phyloP scores from a whole-genome alignment of 2,888 invertebrate genomes.

The Microplitis manilae region DNA sequence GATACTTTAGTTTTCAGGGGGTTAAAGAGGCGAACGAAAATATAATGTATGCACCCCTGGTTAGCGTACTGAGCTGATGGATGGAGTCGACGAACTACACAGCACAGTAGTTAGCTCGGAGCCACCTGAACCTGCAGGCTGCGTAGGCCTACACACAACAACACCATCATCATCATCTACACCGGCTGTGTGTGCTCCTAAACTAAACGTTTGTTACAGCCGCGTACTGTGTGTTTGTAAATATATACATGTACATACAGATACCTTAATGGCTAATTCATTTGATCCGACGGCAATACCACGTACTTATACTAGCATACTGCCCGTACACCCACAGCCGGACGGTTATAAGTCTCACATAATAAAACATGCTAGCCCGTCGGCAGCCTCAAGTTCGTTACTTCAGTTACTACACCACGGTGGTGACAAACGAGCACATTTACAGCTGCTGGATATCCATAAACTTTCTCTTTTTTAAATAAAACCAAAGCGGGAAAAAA shows the following conservation, averaged over 20 bases:
- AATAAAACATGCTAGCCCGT: not conserved
- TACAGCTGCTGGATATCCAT: not conserved
- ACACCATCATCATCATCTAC: slow-evolving; percentile 56
- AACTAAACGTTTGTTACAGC: slow-evolving; percentile 59
- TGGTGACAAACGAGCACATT: slow-evolving; percentile 8
- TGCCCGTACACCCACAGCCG: slow-evolving; percentile 28
- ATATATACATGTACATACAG: slow-evolving; percentile 25
- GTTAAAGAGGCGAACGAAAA: slow-evolving; percentile 59
- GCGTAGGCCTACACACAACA: slow-evolving; percentile 35
- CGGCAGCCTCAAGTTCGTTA: slow-evolving; percentile 42
- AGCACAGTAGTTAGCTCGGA: slow-evolving; percentile 51
- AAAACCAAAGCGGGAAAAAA: no score
- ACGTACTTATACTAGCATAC: not conserved
- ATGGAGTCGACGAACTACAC: slow-evolving; percentile 45
- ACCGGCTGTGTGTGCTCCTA: slow-evolving; percentile 61
- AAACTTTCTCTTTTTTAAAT: no score
- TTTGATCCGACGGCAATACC: slow-evolving; percentile 55
- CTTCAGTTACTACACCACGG: not conserved
- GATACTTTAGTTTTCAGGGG: slow-evolving; percentile 55
- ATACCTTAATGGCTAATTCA: slow-evolving; percentile 60
- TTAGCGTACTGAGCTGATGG: slow-evolving; percentile 58
- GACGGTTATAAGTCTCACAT: slow-evolving; percentile 39
- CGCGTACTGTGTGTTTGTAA: slow-evolving; percentile 52
- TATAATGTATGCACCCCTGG: slow-evolving; percentile 71
- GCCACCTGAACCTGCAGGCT: slow-evolving; percentile 70